These are phyloP conservation scores for Drosophila parvula DNA, from an alignment of 1,140 invertebrate genomes.

Conservation along the genomic window DNA sequence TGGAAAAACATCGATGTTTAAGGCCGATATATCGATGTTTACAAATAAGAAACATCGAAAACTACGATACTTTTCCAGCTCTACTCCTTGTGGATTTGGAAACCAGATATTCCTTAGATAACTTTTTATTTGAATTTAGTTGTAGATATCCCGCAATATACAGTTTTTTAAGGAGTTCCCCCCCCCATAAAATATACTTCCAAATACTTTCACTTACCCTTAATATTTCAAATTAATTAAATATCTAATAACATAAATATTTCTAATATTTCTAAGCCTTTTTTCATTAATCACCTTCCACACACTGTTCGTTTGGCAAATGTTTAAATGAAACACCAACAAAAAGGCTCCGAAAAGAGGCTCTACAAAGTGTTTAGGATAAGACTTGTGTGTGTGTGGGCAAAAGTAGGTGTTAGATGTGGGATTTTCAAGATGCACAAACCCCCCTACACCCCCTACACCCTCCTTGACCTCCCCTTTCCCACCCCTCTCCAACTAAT, in stretches of 20 bases:
- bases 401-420: slow-evolving; percentile 31
- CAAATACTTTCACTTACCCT: too few relatives aligned
- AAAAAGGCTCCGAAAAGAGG: slow-evolving; percentile 17
- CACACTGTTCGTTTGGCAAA: slow-evolving; percentile 9
- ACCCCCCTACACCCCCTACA: too few relatives aligned
- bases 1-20: too few relatives aligned
- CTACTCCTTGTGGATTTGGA: too few relatives aligned
- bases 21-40: too few relatives aligned
- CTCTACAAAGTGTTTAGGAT: slow-evolving; percentile 16
- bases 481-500: neutral
- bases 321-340: slow-evolving; percentile 2
- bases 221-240: neutral
- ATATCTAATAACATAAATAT: neutral
- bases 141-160: too few relatives aligned
- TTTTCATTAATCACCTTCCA: neutral
- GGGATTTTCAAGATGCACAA: slow-evolving; percentile 30
- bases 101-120: too few relatives aligned
- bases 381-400: neutral
- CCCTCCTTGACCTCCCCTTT: slow-evolving; percentile 1
- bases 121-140: too few relatives aligned
- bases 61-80: too few relatives aligned
- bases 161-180: neutral
- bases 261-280: neutral
- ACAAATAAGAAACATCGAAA: too few relatives aligned
- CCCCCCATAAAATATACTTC: neutral